Evolutionary conservation across 1,140 invertebrate genomes (phyloP).

Genomic region (Drosophila azteca): DNA sequence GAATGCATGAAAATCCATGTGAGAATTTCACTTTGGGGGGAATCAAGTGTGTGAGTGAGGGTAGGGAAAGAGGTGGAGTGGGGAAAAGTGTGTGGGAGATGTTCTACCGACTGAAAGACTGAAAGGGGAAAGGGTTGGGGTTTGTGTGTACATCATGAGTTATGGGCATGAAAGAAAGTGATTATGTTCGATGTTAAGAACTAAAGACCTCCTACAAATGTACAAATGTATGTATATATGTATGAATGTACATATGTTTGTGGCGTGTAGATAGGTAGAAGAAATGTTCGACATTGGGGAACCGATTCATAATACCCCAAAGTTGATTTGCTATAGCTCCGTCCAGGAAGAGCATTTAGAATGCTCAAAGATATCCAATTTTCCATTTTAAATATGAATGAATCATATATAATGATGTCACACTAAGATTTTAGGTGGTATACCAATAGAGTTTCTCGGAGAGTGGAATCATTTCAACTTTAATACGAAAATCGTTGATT

Average conservation of each 20-base stretch:
- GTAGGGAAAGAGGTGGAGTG: constrained; percentile 1
- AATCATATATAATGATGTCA: no score
- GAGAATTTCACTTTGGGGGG: constrained; percentile 37
- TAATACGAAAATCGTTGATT: no score
- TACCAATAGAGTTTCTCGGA: no score
- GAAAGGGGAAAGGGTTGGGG: not conserved
- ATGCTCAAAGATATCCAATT: no score
- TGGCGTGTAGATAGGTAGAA: not conserved
- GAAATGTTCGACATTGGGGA: not conserved
- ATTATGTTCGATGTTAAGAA: constrained; percentile 20
- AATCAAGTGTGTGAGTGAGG: no score
- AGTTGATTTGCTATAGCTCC: no score
- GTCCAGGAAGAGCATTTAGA: no score
- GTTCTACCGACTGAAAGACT: constrained; percentile 20
- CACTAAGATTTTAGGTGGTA: no score
- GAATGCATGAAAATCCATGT: constrained; percentile 66
- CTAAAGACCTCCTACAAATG: constrained; percentile 1
- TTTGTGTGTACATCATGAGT: constrained; percentile 21
- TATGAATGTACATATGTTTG: no score
- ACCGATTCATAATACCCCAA: no score
- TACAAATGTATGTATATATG: not conserved
- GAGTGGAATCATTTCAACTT: no score
- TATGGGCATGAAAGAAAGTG: constrained; percentile 28
- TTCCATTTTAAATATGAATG: no score
- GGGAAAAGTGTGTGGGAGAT: constrained; percentile 51